These are phyloP conservation scores for Rattus norvegicus DNA, from an alignment of 2,113 vertebrate genomes.

Conservation along the genomic window GRCr8 NC_086019.1:108851001-108851500, in stretches of 20 bases:
- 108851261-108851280: not conserved
- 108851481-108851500: not conserved
- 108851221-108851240: not conserved
- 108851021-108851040: not conserved
- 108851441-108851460: not conserved
- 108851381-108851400: not conserved
- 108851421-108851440: conserved; percentile 26
- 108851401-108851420: not conserved
- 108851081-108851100: not conserved
- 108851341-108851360: not conserved
- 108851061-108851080: not conserved
- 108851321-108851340: not conserved
- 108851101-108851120: not conserved
- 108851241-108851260: not conserved
- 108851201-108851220: not conserved
- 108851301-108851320: not conserved
- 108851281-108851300: not conserved
- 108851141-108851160: not conserved
- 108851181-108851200: not conserved
- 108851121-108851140: not conserved
- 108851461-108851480: not conserved
- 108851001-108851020: not conserved
- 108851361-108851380: not conserved
- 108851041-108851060: not conserved
- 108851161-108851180: not conserved